Evolutionary conservation across 1,140 invertebrate species (phyloP).

Genomic region (Vollenhovia emeryi): DNA sequence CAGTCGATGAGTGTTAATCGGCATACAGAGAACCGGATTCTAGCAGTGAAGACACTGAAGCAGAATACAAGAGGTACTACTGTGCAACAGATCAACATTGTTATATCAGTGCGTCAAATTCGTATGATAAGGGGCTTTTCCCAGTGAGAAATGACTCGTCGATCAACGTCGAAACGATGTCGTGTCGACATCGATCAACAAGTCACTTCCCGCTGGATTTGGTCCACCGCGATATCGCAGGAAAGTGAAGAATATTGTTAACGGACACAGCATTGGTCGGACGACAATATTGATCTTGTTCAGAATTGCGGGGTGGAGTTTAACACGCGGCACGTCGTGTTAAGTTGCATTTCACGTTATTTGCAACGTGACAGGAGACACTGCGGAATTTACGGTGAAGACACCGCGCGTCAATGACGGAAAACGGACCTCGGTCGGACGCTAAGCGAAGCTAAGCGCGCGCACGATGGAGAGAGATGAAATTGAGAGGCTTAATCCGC

Average conservation of each 20-base stretch:
- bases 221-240: neutral
- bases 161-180: no score
- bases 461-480: neutral
- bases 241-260: neutral
- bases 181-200: no score
- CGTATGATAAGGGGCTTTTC: neutral
- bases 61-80: no score
- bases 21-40: neutral
- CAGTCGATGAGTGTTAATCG: neutral
- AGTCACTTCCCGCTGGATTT: no score
- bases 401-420: neutral
- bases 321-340: neutral
- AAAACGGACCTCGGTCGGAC: neutral
- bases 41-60: neutral
- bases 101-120: neutral
- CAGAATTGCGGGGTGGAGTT: neutral
- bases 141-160: no score
- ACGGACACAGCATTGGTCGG: neutral
- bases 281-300: neutral
- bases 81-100: neutral
- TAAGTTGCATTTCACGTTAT: neutral
- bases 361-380: neutral
- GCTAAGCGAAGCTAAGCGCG: neutral
- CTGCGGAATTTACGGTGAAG: neutral
- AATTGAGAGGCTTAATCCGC: conserved; percentile 5